Conservation (phyloP, 2,113 vertebrate genomes). For the Poeciliopsis prolifica region DNA sequence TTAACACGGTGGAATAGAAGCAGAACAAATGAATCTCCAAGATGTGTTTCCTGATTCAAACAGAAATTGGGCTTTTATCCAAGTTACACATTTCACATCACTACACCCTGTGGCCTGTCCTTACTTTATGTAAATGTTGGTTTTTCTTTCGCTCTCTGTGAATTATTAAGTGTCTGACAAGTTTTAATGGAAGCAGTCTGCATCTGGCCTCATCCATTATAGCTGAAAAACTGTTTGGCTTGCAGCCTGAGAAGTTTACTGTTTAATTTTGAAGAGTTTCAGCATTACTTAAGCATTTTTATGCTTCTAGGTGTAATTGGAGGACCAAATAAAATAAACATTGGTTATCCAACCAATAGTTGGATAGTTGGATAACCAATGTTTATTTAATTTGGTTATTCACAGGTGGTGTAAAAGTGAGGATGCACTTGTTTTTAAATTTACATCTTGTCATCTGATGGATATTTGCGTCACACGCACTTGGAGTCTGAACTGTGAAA, state of each 20-base stretch:
- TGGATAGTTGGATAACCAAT: too few relatives aligned
- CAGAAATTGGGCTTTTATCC: conserved; percentile 17
- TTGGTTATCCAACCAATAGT: too few relatives aligned
- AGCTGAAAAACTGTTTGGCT: neutral
- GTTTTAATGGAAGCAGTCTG: conserved; percentile 9
- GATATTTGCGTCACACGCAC: neutral
- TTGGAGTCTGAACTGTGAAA: neutral
- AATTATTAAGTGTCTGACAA: neutral
- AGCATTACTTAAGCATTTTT: neutral
- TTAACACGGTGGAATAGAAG: conserved; percentile 13
- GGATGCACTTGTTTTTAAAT: too few relatives aligned
- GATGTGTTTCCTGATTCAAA: conserved; percentile 31
- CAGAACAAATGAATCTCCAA: conserved; percentile 22
- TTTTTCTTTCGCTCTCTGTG: neutral
- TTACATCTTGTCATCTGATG: too few relatives aligned
- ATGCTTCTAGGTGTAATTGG: neutral
- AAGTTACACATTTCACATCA: conserved; percentile 4
- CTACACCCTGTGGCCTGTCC: conserved; percentile 27
- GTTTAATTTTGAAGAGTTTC: neutral
- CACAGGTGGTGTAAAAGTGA: neutral
- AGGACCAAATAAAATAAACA: neutral
- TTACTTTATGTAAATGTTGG: conserved; percentile 26
- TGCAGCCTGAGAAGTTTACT: too few relatives aligned
- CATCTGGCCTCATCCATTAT: neutral
- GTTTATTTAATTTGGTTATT: neutral